Percentiles rank a stretch among this genome's conserved stretches.
Conservation (phyloP, 1,140 invertebrate genomes). For the Brachionus rotundiformis region DNA sequence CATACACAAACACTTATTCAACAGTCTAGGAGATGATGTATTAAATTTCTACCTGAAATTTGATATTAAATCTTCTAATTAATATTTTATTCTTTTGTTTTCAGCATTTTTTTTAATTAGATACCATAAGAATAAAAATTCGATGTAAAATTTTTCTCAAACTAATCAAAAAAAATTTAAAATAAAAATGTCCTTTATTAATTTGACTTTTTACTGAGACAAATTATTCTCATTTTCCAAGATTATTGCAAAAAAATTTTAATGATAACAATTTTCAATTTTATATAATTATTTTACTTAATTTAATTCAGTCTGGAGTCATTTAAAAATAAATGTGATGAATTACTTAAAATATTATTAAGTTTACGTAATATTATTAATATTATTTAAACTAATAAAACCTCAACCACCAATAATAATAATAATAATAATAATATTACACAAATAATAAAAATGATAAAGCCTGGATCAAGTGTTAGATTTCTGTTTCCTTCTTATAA, state of each 20-base stretch:
- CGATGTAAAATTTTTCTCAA: not conserved
- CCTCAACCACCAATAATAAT: too few relatives aligned
- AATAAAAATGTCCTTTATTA: not conserved
- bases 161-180: not conserved
- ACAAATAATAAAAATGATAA: too few relatives aligned
- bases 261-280: too few relatives aligned
- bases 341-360: too few relatives aligned
- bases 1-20: not conserved
- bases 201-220: not conserved
- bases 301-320: not conserved
- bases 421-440: too few relatives aligned
- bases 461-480: not conserved
- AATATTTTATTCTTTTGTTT: not conserved
- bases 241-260: not conserved
- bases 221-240: too few relatives aligned
- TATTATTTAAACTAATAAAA: too few relatives aligned
- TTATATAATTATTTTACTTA: not conserved
- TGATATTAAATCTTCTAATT: constrained; percentile 11
- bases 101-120: not conserved
- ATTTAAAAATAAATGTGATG: too few relatives aligned
- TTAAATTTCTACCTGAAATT: not conserved
- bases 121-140: not conserved
- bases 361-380: too few relatives aligned
- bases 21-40: not conserved
- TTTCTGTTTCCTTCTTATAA: not conserved